Conservation (phyloP, 2,797 vertebrate species). For the Tapera naevia region DNA sequence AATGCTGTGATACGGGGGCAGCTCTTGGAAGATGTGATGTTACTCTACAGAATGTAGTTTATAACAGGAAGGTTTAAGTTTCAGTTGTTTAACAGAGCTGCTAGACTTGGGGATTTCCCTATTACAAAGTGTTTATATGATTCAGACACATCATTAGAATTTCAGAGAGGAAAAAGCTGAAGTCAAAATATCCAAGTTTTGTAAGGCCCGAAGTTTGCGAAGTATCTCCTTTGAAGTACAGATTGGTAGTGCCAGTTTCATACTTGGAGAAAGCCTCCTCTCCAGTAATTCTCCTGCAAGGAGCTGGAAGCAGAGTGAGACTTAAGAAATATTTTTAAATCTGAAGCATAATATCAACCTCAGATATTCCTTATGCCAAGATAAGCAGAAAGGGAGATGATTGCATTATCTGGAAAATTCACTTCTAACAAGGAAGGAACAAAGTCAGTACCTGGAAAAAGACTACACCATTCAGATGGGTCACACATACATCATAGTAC, state of each 20-base stretch:
- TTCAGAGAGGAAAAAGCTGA: neutral
- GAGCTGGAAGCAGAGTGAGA: neutral
- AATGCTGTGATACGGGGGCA: neutral
- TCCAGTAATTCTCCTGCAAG: neutral
- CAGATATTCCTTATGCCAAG: neutral
- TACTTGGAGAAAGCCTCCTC: neutral
- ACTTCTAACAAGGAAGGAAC: neutral
- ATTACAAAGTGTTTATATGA: neutral
- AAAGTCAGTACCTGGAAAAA: neutral
- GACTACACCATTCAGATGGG: neutral
- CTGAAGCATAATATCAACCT: neutral
- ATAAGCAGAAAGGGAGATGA: neutral
- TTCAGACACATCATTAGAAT: neutral
- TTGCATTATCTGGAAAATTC: neutral
- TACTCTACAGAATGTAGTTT: neutral
- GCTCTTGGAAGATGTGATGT: neutral
- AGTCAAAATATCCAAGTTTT: neutral
- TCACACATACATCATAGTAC: neutral
- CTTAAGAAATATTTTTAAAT: neutral
- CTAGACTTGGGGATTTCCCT: neutral
- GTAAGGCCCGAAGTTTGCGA: neutral
- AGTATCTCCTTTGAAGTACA: neutral
- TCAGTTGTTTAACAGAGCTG: neutral
- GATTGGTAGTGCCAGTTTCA: neutral
- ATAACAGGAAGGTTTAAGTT: neutral